phyloP scores from a whole-genome alignment of 2,113 vertebrate species.

The Prochilodus magdalenae region DNA sequence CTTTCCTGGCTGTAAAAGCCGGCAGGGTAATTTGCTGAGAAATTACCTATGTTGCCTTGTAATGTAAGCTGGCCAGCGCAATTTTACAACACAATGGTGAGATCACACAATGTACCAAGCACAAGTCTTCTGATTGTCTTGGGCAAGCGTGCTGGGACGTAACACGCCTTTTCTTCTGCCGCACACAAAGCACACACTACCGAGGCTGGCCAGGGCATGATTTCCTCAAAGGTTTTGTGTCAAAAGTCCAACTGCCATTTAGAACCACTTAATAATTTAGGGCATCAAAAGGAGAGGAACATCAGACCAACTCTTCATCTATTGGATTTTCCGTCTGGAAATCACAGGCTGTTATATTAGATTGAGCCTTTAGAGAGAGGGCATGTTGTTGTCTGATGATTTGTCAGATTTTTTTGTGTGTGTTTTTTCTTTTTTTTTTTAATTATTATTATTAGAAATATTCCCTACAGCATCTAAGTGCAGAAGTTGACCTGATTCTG shows the following conservation, averaged over 20 bases:
- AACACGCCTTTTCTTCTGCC: constrained; percentile 45
- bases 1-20: constrained; percentile 61
- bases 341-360: background rate
- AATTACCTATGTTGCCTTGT: constrained; percentile 65
- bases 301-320: background rate
- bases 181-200: background rate
- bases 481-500: constrained; percentile 20
- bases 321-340: background rate
- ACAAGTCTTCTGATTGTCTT: constrained; percentile 56
- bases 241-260: background rate
- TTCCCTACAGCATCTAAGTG: background rate
- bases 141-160: constrained; percentile 30
- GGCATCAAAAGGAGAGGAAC: background rate
- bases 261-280: background rate
- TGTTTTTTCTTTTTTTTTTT: background rate
- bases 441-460: background rate
- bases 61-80: constrained; percentile 58
- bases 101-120: constrained; percentile 55
- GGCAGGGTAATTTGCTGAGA: constrained; percentile 72
- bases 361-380: background rate
- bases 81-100: constrained; percentile 65
- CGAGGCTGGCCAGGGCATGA: background rate
- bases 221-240: background rate
- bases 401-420: constrained; percentile 1
- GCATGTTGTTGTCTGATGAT: background rate